A percentile compares a stretch with the other conserved stretches of the same genome.
Conservation (phyloP, 37 sponge, comb jelly and placozoan genomes). For the Haliclona indistincta region DNA sequence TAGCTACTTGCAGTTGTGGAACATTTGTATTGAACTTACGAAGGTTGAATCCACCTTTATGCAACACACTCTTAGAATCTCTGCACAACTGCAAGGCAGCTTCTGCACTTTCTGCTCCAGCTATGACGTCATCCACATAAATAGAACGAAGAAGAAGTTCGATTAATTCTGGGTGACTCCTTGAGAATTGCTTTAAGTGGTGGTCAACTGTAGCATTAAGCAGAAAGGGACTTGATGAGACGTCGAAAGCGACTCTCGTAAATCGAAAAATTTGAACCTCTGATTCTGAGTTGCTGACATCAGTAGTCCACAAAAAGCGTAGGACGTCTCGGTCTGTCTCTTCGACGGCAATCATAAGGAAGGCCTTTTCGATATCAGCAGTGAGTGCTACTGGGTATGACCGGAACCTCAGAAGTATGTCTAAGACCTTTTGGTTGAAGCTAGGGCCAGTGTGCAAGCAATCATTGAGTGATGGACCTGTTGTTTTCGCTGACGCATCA, state of each 20-base stretch:
- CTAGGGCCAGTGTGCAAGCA: constrained; percentile 35
- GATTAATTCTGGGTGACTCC: not conserved
- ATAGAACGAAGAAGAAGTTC: no score
- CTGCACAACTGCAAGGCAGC: not conserved
- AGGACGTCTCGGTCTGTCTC: constrained; percentile 2
- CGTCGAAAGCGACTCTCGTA: constrained; percentile 12
- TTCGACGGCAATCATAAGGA: constrained; percentile 25
- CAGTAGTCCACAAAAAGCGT: constrained; percentile 10
- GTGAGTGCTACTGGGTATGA: constrained; percentile 15
- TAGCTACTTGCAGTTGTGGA: no score
- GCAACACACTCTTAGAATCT: not conserved
- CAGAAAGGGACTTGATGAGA: constrained; percentile 17
- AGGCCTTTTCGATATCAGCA: constrained; percentile 57
- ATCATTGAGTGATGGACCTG: not conserved
- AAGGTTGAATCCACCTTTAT: constrained; percentile 21
- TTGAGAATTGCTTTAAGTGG: not conserved
- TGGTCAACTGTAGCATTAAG: constrained; percentile 15
- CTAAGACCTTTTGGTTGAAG: constrained; percentile 34
- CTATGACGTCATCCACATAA: not conserved
- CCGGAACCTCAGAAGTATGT: constrained; percentile 28
- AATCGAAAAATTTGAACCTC: constrained; percentile 1
- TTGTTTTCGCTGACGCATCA: no score
- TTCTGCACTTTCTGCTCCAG: not conserved
- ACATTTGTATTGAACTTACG: constrained; percentile 20
- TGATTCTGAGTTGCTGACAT: not conserved